Percentiles rank a stretch among this genome's conserved stretches.
Evolutionary conservation across 2,888 invertebrate genomes (phyloP).

Genomic region (Coenonympha arcania): DNA sequence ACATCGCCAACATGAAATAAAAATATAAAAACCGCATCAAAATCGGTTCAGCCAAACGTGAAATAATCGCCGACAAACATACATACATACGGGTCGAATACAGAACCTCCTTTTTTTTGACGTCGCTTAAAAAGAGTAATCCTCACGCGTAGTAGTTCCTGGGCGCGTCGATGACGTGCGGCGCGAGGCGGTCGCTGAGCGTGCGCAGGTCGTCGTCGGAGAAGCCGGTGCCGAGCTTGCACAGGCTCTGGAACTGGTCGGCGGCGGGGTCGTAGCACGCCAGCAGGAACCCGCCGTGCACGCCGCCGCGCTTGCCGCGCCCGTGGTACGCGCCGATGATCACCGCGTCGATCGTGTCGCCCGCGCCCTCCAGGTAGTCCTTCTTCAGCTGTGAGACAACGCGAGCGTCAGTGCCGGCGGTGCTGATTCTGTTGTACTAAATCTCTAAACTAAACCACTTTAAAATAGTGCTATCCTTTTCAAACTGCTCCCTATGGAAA

Average conservation of each 20-base stretch:
- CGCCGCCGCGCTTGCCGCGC: conserved; percentile 92
- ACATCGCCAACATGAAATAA: no score
- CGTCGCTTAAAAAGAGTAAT: no score
- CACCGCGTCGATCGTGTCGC: conserved; percentile 96
- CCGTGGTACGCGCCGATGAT: conserved; percentile 96
- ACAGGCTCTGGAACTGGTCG: conserved; percentile 88
- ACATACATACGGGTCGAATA: no score
- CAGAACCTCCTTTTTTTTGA: no score
- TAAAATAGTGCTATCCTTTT: no score
- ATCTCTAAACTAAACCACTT: no score
- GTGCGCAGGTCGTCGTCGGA: conserved; percentile 88
- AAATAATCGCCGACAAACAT: no score
- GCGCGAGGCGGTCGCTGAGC: conserved; percentile 83
- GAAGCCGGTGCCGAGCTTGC: conserved; percentile 93
- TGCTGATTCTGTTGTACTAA: no score
- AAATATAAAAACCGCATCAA: no score
- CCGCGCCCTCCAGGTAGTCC: conserved; percentile 96
- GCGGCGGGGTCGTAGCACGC: conserved; percentile 92
- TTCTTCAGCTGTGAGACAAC: conserved; percentile 81
- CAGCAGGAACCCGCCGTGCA: conserved; percentile 94
- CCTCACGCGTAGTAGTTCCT: conserved; percentile 83
- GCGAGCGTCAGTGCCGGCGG: no score
- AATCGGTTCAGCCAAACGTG: no score
- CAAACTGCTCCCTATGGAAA: no score
- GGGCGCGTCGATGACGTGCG: conserved; percentile 81